phyloP scores from a whole-genome alignment of 2,888 invertebrate species.

The Anaspis maculata region DNA sequence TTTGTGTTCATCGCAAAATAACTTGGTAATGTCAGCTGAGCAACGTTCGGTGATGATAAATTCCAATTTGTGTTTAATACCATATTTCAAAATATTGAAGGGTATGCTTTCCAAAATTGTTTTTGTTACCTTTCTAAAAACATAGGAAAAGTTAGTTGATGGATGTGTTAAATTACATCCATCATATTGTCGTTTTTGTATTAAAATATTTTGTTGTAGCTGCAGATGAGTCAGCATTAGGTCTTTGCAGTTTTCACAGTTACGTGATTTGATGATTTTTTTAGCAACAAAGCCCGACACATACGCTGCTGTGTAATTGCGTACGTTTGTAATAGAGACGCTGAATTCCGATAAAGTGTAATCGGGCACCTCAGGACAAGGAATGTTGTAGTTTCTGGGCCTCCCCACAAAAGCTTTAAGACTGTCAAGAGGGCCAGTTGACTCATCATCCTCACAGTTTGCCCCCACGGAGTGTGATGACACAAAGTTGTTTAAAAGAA shows the following conservation, averaged over 20 bases:
- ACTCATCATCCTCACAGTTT: slow-evolving; percentile 2
- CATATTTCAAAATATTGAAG: neutral
- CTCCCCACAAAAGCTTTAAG: slow-evolving; percentile 1
- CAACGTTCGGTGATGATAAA: neutral
- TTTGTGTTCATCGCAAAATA: slow-evolving; percentile 1
- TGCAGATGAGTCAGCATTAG: neutral
- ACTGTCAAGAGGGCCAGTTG: neutral
- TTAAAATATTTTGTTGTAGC: neutral
- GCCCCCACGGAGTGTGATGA: slow-evolving; percentile 1
- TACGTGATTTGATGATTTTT: too few relatives aligned
- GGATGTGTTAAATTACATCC: neutral
- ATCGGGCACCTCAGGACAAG: neutral
- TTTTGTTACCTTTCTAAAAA: neutral
- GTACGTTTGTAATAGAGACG: neutral
- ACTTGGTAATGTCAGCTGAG: neutral
- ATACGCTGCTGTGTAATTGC: neutral
- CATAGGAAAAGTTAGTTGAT: neutral
- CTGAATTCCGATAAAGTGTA: neutral
- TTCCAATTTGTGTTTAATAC: neutral
- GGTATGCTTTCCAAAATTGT: neutral
- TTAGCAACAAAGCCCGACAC: slow-evolving; percentile 1
- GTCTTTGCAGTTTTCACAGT: neutral
- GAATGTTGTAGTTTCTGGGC: too few relatives aligned
- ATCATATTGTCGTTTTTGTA: neutral
- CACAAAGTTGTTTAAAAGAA: slow-evolving; percentile 1